Base-by-base conservation (phyloP, 1,140 invertebrate species). In the Phymastichus coffea region DNA sequence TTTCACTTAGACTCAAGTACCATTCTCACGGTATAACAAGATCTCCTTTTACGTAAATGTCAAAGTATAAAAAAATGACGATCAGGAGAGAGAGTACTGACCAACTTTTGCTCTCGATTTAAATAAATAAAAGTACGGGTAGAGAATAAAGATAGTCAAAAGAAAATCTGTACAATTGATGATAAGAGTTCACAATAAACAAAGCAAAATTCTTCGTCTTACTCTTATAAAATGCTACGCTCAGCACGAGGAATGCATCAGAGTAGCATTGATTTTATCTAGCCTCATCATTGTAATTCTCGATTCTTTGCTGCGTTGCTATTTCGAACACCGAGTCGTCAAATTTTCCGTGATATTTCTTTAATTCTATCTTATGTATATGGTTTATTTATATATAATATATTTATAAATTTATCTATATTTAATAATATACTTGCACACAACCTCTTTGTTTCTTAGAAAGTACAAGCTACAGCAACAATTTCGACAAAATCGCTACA, bases 371-470 rank as follows among this genome's bases (percentile, higher is more conserved):
- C 35, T 46, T 51, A 44, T 46, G 47, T 41, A 54, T 51, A 58
- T 28, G 41, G 28, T 47, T 48, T 56, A 28, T 63, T 53, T 65
- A 55, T 61, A 62, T 60, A 57, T n/a, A n/a, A n/a, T 61, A 53
- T 63, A 64, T 61, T 53, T 60, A 59, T 62, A 57, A 56, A 49
- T 53, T 57, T 53, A 48, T 44, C 44, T 52, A 60, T 52, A 15
- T 15, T 63, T 57, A 37, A 59, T 63, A 64, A 63, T 51, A 64
- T 64, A 63, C 57, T 55, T 67, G 66, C 66, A 73, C 71, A 75
- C 70, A 76, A 73, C 69, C 70, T 59, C 64, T 66, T 66, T 68
- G 61, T 70, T 71, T 57, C 57, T 66, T 72, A 68, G 17, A 63
- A 63, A 68, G 57, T 59, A 52, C 66, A 66, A 63, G 56, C 48